phyloP scores from a whole-genome alignment of 2,888 invertebrate species.

The Laspeyria flexula region DNA sequence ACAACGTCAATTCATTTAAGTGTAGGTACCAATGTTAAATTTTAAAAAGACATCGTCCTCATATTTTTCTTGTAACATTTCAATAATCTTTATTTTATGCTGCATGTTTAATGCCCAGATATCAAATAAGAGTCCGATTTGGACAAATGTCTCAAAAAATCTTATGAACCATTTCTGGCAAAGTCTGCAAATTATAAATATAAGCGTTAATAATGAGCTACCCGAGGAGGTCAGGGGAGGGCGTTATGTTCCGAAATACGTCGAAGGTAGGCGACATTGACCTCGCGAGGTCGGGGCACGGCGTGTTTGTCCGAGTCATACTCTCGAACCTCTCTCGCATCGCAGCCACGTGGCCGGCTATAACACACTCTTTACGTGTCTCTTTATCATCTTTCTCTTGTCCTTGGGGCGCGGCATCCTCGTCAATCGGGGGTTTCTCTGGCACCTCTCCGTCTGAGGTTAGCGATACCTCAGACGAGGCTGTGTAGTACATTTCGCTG shows the following conservation, averaged over 20 bases:
- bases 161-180: no score
- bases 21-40: no score
- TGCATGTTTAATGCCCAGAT: no score
- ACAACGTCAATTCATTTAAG: no score
- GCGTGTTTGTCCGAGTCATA: conserved; percentile 78
- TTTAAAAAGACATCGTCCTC: no score
- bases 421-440: conserved; percentile 42
- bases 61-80: no score
- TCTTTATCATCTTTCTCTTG: conserved; percentile 51
- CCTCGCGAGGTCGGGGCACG: conserved; percentile 67
- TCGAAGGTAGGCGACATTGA: conserved; percentile 67
- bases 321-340: conserved; percentile 83
- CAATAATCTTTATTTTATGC: no score
- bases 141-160: no score
- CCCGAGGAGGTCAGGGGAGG: conserved; percentile 71
- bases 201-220: conserved; percentile 14
- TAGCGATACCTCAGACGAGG: conserved; percentile 75
- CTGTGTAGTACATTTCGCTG: conserved; percentile 78
- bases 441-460: conserved; percentile 66
- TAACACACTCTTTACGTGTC: conserved; percentile 58
- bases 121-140: no score
- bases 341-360: conserved; percentile 82
- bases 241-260: conserved; percentile 64
- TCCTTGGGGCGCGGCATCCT: conserved; percentile 39
- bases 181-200: not conserved